Percentiles rank a stretch among this genome's conserved stretches.
phyloP scores from a whole-genome alignment of 2,888 invertebrate genomes.

The Catotricha subobsoleta region DNA sequence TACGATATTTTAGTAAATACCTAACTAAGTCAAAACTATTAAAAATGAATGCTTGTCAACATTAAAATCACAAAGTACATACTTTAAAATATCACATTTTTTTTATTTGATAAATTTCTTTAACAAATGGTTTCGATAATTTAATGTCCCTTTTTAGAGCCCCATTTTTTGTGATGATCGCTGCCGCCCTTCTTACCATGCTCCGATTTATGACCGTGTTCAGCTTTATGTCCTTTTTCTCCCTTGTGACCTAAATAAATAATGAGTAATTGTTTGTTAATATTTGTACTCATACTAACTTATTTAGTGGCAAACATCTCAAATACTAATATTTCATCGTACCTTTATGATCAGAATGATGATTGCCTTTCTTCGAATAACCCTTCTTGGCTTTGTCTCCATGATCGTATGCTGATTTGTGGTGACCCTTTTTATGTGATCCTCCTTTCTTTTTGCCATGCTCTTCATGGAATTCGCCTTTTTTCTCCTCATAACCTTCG shows the following conservation, averaged over 20 bases:
- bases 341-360: conserved; percentile 52
- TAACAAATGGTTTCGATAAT: conserved; percentile 12
- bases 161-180: conserved; percentile 63
- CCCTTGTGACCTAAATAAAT: conserved; percentile 48
- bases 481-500: conserved; percentile 62
- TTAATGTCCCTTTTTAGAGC: conserved; percentile 36
- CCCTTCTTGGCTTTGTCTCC: conserved; percentile 50
- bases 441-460: conserved; percentile 51
- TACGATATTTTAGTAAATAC: too few species aligned
- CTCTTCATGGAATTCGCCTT: conserved; percentile 61
- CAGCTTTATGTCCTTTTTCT: conserved; percentile 56
- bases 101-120: neutral
- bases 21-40: too few species aligned
- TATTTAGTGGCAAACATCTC: neutral
- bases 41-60: too few species aligned
- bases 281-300: neutral
- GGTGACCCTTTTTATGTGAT: conserved; percentile 62
- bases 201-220: conserved; percentile 53
- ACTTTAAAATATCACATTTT: conserved; percentile 1
- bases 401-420: conserved; percentile 28
- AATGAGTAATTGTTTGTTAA: neutral
- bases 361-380: conserved; percentile 60
- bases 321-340: neutral
- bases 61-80: too few species aligned
- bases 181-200: conserved; percentile 66